Percentiles rank a stretch among this genome's conserved stretches.
Evolutionary conservation across 1,140 invertebrate genomes (phyloP).

Genomic region (Aphaenogaster floridana): DNA sequence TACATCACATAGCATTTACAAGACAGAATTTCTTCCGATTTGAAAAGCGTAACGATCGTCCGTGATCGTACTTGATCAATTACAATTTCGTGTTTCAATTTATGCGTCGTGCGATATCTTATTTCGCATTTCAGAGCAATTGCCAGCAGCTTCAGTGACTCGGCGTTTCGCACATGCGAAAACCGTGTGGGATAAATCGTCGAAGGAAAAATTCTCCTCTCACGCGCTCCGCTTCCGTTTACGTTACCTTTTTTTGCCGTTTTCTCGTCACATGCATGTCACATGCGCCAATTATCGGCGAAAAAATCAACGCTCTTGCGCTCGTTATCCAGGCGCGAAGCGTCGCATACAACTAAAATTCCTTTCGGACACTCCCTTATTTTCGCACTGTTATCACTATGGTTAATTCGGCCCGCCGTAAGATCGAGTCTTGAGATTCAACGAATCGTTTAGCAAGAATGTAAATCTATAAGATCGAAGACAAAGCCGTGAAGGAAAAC

Average conservation of each 20-base stretch:
- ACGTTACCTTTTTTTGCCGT: constrained; percentile 45
- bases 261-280: constrained; percentile 26
- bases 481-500: not conserved
- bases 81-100: constrained; percentile 32
- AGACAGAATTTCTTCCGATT: not conserved
- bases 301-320: constrained; percentile 5
- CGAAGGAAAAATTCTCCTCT: constrained; percentile 57
- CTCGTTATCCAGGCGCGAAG: constrained; percentile 19
- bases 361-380: not conserved
- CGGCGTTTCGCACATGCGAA: constrained; percentile 1
- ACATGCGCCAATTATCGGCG: constrained; percentile 10
- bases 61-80: not conserved
- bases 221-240: constrained; percentile 7
- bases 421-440: not conserved
- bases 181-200: not conserved
- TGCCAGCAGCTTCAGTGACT: constrained; percentile 47
- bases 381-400: constrained; percentile 37
- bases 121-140: constrained; percentile 43
- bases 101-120: not conserved
- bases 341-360: constrained; percentile 8
- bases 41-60: not conserved
- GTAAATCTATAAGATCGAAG: not conserved
- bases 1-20: not conserved
- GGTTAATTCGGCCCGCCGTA: not conserved
- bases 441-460: not conserved